Evolutionary conservation across 1,140 invertebrate species (phyloP).

Genomic region (Radopholus similis): DNA sequence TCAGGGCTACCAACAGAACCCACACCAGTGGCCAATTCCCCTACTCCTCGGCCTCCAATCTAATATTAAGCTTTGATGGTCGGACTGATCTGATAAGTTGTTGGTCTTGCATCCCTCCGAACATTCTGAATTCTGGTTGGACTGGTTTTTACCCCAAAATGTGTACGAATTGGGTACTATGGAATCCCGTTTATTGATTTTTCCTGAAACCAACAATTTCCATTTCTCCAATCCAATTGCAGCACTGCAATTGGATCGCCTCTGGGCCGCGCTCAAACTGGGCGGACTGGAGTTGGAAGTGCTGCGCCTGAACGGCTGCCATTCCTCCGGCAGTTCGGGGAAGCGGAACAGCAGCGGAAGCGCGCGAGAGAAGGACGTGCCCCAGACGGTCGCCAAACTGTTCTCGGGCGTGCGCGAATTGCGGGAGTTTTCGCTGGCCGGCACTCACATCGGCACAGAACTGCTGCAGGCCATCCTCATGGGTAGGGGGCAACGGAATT

Average conservation of each 20-base stretch:
- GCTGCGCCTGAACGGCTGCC: conserved; percentile 37
- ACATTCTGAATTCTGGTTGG: too few relatives aligned
- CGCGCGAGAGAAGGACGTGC: conserved; percentile 32
- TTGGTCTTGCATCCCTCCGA: too few relatives aligned
- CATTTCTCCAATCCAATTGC: background rate
- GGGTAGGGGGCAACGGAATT: conserved; percentile 29
- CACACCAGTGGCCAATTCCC: too few relatives aligned
- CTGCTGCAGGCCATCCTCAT: conserved; percentile 48
- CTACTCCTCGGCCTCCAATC: too few relatives aligned
- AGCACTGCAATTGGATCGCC: conserved; percentile 37
- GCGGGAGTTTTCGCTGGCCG: conserved; percentile 28
- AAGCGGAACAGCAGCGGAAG: conserved; percentile 19
- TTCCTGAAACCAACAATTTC: background rate
- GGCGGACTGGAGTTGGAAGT: conserved; percentile 54
- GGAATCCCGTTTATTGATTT: background rate
- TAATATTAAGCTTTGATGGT: too few relatives aligned
- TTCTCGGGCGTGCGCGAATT: conserved; percentile 41
- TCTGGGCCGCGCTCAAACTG: conserved; percentile 54
- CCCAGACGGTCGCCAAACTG: conserved; percentile 30
- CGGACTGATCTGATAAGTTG: too few relatives aligned
- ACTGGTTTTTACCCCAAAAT: too few relatives aligned
- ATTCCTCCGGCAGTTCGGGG: background rate
- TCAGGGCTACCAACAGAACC: background rate
- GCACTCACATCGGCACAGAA: conserved; percentile 43
- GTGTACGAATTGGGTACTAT: background rate